Conservation (phyloP, 1,140 invertebrate species). For the Meloidogyne exigua region DNA sequence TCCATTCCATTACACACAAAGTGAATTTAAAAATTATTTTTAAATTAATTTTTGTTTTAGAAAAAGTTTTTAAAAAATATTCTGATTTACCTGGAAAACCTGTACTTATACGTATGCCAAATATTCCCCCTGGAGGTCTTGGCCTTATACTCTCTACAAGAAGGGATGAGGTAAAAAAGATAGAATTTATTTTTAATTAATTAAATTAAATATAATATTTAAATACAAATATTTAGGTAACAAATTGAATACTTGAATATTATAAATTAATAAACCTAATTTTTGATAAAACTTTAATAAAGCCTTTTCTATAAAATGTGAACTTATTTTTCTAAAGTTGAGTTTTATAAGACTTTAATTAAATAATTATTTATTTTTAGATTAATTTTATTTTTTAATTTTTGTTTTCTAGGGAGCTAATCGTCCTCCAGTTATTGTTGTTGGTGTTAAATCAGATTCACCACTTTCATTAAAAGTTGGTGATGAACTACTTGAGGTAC, state of each 20-base stretch:
- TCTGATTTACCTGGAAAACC: constrained; percentile 73
- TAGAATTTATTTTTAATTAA: no score
- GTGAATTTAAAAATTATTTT: constrained; percentile 69
- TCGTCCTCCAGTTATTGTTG: constrained; percentile 76
- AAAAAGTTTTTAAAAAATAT: constrained; percentile 88
- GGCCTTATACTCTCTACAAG: constrained; percentile 77
- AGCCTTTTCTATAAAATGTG: no score
- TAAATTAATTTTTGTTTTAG: constrained; percentile 66
- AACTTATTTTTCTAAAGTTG: no score
- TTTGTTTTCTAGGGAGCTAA: constrained; percentile 69
- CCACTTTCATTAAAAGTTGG: constrained; percentile 80
- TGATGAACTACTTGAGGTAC: constrained; percentile 89
- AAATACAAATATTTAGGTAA: no score
- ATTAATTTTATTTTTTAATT: no score
- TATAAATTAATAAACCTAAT: no score
- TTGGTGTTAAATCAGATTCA: constrained; percentile 85
- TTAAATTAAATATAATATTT: constrained; percentile 15
- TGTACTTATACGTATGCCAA: constrained; percentile 73
- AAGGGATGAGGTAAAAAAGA: constrained; percentile 68
- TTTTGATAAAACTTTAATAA: no score
- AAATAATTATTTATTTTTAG: no score
- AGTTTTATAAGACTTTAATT: no score
- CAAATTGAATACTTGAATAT: no score
- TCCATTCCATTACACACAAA: constrained; percentile 83
- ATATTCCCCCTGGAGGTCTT: constrained; percentile 69